Conservation (phyloP, 2,888 invertebrate genomes). For the Oscheius onirici region DNA sequence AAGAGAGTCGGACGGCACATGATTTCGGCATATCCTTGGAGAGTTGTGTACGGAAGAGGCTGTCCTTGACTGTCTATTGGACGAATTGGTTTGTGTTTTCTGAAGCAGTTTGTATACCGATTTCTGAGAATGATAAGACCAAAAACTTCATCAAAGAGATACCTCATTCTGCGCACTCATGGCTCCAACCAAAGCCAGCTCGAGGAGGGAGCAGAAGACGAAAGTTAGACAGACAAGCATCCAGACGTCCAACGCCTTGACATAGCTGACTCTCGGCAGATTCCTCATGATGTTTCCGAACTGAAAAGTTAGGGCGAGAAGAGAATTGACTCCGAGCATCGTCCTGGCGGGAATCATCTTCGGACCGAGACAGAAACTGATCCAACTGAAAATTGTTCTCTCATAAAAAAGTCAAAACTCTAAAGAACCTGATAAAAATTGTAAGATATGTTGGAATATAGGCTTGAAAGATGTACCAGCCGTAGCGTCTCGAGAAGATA, state of each 20-base stretch:
- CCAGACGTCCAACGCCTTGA: conserved; percentile 65
- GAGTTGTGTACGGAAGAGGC: conserved; percentile 38
- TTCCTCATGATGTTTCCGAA: conserved; percentile 71
- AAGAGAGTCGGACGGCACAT: conserved; percentile 47
- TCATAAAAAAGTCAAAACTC: neutral
- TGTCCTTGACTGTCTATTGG: neutral
- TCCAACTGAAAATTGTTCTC: conserved; percentile 54
- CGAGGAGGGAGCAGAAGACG: conserved; percentile 66
- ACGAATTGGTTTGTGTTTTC: neutral
- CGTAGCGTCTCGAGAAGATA: conserved; percentile 67
- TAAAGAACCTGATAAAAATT: conserved; percentile 69
- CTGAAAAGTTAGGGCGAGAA: conserved; percentile 63
- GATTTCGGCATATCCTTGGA: conserved; percentile 55
- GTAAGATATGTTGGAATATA: conserved; percentile 71
- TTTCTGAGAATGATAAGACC: neutral
- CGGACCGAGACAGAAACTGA: conserved; percentile 63
- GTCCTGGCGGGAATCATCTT: conserved; percentile 69
- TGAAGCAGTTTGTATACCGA: neutral
- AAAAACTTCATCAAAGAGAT: neutral
- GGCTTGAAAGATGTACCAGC: conserved; percentile 71
- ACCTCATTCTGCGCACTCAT: conserved; percentile 54
- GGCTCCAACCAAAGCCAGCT: conserved; percentile 67
- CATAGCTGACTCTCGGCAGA: conserved; percentile 63
- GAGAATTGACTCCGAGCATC: conserved; percentile 68
- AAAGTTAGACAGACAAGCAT: conserved; percentile 68